Evolutionary conservation across 35 echinoderm and acorn worm genomes (phyloP).

Genomic region (Ophiothrix spiculata): DNA sequence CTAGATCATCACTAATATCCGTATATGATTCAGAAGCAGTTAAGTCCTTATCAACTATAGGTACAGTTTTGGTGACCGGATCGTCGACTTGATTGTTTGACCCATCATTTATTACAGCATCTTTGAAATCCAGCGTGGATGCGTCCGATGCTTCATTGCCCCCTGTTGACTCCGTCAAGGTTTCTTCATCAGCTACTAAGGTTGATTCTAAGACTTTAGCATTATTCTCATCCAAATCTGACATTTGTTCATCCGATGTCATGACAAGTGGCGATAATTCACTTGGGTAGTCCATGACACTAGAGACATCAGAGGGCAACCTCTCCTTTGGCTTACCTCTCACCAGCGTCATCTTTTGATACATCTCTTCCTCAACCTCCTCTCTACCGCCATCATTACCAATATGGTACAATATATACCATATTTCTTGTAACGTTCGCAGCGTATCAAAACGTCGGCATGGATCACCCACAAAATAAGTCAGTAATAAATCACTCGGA

Average conservation of each 20-base stretch:
- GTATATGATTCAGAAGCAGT: not conserved
- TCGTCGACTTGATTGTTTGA: too few species aligned
- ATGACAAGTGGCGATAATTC: not conserved
- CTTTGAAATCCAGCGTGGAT: too few species aligned
- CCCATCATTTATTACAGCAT: too few species aligned
- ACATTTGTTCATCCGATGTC: not conserved
- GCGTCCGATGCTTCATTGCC: too few species aligned
- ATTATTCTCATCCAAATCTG: not conserved
- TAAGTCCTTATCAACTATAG: too few species aligned
- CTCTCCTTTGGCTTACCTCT: not conserved
- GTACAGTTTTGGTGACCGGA: too few species aligned
- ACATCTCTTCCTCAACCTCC: constrained; percentile 9
- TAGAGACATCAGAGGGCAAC: not conserved
- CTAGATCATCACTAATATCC: not conserved
- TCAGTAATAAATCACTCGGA: not conserved
- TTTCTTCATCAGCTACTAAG: not conserved
- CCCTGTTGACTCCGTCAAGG: not conserved
- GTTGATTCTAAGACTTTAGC: not conserved
- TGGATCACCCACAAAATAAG: not conserved
- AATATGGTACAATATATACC: constrained; percentile 2
- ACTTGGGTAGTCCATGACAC: not conserved
- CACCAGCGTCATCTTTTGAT: not conserved
- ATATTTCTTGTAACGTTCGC: constrained; percentile 4
- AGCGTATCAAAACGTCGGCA: not conserved
- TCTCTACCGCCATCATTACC: not conserved